Percentiles rank a stretch among this genome's conserved stretches.
Conservation (phyloP, 2,888 invertebrate genomes). For the Trilocha varians region DNA sequence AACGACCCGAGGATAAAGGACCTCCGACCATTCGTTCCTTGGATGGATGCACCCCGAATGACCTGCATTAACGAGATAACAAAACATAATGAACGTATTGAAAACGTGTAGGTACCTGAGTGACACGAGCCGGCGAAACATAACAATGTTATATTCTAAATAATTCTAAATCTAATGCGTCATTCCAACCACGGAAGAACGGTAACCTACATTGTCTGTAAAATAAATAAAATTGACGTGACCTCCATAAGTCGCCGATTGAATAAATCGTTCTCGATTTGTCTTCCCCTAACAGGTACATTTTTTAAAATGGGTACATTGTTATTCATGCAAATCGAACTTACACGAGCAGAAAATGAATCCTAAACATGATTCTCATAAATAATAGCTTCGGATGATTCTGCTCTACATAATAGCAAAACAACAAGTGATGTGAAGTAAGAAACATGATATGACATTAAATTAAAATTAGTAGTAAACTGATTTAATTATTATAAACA, state of each 20-base stretch:
- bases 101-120: conserved; percentile 42
- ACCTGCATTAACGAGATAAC: conserved; percentile 62
- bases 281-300: conserved; percentile 60
- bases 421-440: conserved; percentile 21
- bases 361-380: conserved; percentile 58
- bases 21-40: conserved; percentile 55
- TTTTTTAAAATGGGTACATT: conserved; percentile 59
- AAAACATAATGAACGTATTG: conserved; percentile 60
- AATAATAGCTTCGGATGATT: conserved; percentile 44
- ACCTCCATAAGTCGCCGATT: conserved; percentile 47
- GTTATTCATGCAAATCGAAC: conserved; percentile 63
- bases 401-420: conserved; percentile 29
- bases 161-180: not conserved
- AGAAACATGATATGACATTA: not conserved
- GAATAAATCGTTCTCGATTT: conserved; percentile 61
- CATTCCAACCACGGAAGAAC: conserved; percentile 10
- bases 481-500: too few species aligned
- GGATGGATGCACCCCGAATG: conserved; percentile 46
- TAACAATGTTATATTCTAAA: not conserved
- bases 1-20: conserved; percentile 63
- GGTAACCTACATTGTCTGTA: conserved; percentile 46
- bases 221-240: conserved; percentile 44
- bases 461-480: not conserved
- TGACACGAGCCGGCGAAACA: conserved; percentile 30
- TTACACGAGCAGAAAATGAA: conserved; percentile 67